Evolutionary conservation across 2,797 vertebrate species (phyloP), one percentile per base, ranked within the genome.

Genomic region (Eptatretus atami): DNA sequence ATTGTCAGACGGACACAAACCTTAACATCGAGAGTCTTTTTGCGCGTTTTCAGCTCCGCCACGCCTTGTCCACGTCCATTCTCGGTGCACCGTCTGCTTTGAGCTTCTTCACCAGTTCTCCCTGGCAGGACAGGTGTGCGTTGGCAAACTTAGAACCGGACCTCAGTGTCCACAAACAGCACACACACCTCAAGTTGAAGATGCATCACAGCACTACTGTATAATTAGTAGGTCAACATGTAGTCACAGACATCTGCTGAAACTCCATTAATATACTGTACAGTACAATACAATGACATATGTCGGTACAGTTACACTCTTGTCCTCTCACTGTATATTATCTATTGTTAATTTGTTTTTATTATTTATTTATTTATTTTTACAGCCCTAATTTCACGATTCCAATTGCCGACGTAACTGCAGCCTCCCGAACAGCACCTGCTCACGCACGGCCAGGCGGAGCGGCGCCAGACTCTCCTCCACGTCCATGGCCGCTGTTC

Each of bases 41-140:
- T 94, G 61, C 84, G 80, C 52, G 84, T 81, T 70, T 88, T 96
- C 64, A 98, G 78, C 66, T 96, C 92, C 55, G 88, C 83, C n/a
- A 96, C 52, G 92, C 92, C 77, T 73, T 84, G 66, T 79, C 78
- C 19, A 98, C 70, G 65, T 98, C 92, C 63, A 85, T 82, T 63
- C 92, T 84, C 12, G 86, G 88, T 66, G 73, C 80, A 6, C 83
- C 83, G 24, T 86, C 82, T 69, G 81, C 78, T 68, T 98, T 98
- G 74, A 98, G 73, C 14, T 84, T 80, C 53, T 85, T 81, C 63
- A 98, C 86, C 63, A 88, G 70, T 12, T 96, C 88, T 65, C 92
- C 92, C 92, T 98, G 55, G 64, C 54, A 65, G 64, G 63, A 67
- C 13, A 44, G 53, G 64, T 53, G 8, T 66, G 9, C 65, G 63